Evolutionary conservation across 2,113 vertebrate species (phyloP).

Genomic region (Gasterosteus nipponicus): DNA sequence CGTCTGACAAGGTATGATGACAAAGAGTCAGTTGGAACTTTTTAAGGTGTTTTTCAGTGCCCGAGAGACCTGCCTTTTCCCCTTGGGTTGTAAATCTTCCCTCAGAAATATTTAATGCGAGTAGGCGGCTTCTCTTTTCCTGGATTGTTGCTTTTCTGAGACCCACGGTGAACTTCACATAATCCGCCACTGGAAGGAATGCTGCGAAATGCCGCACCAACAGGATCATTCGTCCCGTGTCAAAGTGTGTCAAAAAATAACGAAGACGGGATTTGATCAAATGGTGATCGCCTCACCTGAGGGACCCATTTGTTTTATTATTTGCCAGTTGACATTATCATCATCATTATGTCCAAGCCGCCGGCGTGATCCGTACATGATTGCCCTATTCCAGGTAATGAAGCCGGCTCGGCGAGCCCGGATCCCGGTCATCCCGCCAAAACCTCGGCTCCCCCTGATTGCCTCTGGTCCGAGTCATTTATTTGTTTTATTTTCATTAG

Average conservation of each 20-base stretch:
- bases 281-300: constrained; percentile 20
- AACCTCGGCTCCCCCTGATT: constrained; percentile 47
- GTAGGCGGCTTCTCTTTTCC: constrained; percentile 22
- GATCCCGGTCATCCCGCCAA: constrained; percentile 56
- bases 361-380: constrained; percentile 59
- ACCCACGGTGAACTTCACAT: neutral
- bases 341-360: constrained; percentile 37
- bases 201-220: neutral
- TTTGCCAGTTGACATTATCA: constrained; percentile 49
- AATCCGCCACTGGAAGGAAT: neutral
- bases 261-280: constrained; percentile 20
- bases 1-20: constrained; percentile 66
- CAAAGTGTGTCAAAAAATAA: constrained; percentile 22
- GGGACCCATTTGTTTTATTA: constrained; percentile 52
- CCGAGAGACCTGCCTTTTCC: constrained; percentile 24
- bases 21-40: constrained; percentile 58
- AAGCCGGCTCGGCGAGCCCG: constrained; percentile 30
- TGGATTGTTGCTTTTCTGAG: neutral
- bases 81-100: constrained; percentile 64
- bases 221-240: constrained; percentile 6
- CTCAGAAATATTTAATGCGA: constrained; percentile 51
- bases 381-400: constrained; percentile 60
- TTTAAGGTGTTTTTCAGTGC: constrained; percentile 43
- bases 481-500: constrained; percentile 75
- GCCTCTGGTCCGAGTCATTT: constrained; percentile 58